These are phyloP conservation scores for Petrophora chlorosata DNA, from an alignment of 2,888 invertebrate genomes.

Conservation along the genomic window DNA sequence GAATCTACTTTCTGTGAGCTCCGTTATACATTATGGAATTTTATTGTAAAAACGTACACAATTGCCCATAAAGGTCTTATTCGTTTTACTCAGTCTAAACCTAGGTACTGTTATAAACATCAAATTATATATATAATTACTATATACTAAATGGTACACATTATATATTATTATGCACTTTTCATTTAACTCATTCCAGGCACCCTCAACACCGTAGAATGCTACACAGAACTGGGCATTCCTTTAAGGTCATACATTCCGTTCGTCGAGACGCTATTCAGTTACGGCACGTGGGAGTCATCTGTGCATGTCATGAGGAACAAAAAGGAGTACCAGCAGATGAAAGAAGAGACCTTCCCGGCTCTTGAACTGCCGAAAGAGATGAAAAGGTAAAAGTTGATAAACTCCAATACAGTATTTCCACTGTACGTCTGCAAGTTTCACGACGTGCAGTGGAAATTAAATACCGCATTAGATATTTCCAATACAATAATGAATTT, in stretches of 20 bases:
- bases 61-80: too few relatives aligned
- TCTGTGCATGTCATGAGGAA: constrained; percentile 52
- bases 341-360: constrained; percentile 50
- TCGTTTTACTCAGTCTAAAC: too few relatives aligned
- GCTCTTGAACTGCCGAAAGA: constrained; percentile 41
- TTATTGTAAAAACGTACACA: too few relatives aligned
- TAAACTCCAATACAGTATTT: too few relatives aligned
- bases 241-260: constrained; percentile 55
- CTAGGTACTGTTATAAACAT: too few relatives aligned
- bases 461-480: too few relatives aligned
- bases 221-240: constrained; percentile 51
- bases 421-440: too few relatives aligned
- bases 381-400: constrained; percentile 55
- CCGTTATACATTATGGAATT: too few relatives aligned
- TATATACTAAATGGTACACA: neutral
- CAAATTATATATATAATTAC: neutral
- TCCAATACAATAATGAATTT: too few relatives aligned
- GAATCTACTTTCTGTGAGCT: too few relatives aligned
- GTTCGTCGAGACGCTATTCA: constrained; percentile 47
- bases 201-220: constrained; percentile 50
- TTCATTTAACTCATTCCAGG: constrained; percentile 42
- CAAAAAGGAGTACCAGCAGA: constrained; percentile 40
- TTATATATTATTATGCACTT: neutral
- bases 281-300: constrained; percentile 63
- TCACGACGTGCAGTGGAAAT: too few relatives aligned